These are phyloP conservation scores for Conops quadrifasciatus DNA, from an alignment of 2,888 invertebrate genomes.

Conservation along the genomic window DNA sequence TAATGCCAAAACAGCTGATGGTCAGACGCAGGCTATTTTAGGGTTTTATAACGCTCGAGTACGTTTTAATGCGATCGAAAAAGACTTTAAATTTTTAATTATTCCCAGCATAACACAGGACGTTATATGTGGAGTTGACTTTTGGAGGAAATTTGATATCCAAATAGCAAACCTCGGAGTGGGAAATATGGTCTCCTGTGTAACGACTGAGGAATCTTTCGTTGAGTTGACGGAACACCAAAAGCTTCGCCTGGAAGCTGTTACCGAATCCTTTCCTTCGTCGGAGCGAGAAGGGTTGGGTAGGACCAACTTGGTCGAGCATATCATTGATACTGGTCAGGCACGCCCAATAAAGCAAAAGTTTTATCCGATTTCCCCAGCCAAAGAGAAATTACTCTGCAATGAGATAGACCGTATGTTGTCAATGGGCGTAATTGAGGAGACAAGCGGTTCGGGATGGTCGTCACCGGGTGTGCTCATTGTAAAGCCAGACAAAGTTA, in stretches of 20 bases:
- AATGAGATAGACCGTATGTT: constrained; percentile 35
- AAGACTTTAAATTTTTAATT: constrained; percentile 4
- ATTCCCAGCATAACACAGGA: background rate
- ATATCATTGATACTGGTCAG: constrained; percentile 15
- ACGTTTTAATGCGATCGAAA: background rate
- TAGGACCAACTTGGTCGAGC: constrained; percentile 20
- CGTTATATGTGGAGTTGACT: background rate
- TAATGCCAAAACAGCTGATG: background rate
- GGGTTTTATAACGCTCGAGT: background rate
- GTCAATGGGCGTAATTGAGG: constrained; percentile 47
- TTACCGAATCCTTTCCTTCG: constrained; percentile 23
- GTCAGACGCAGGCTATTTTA: background rate
- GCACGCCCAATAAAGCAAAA: constrained; percentile 33
- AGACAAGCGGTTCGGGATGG: constrained; percentile 35
- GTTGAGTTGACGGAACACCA: background rate
- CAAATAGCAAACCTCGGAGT: background rate
- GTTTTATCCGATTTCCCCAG: constrained; percentile 30
- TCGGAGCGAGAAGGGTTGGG: constrained; percentile 31
- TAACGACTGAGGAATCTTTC: no score
- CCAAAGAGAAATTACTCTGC: constrained; percentile 28
- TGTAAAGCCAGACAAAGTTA: constrained; percentile 20
- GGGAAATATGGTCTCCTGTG: background rate
- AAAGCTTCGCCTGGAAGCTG: background rate
- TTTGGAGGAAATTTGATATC: background rate
- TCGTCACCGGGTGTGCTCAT: constrained; percentile 29